Base-by-base conservation (phyloP, 1,140 invertebrate species). In the Macrostomum lignano region DNA sequence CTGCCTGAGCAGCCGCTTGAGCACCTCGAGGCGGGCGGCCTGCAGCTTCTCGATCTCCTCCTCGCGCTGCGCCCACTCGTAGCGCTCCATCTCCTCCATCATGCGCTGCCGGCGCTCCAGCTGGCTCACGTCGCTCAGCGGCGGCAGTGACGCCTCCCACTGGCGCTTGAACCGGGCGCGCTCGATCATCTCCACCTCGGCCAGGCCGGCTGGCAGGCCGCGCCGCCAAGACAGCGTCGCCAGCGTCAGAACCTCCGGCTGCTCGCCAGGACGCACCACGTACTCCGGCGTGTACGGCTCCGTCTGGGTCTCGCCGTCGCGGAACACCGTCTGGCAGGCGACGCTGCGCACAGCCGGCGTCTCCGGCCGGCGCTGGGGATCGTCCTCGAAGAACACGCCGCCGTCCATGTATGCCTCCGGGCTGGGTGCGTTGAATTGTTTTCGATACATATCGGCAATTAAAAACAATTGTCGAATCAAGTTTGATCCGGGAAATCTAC, bases 251-350 rank as follows among this genome's bases (percentile, higher is more conserved):
- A 70, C 54, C 47, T 71, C 67, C 10, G 68, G 67, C 23, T 52
- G 61, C 44, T 19, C 60, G 10, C 54, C 54, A n/a, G 51, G 52
- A 21, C 47, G 58, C 0, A 65, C 45, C 13, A 60, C 60, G 42
- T 63, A 67, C 20, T 67, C 62, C 6, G 71, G 67, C 32, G 71
- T 65, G 65, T 73, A 76, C 0, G 73, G 72, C 19, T 62, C 51
- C 1, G 74, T 76, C 52, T 76, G 73, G 9, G 68, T 61, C 41
- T 72, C 71, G 3, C 66, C 67, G 40, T 78, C 74, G 38, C 73
- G 61, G 44, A 62, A 72, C 40, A 70, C 58, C 1, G 72, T 75
- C 53, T 75, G 71, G 0, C 63, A 66, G 19, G 48, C 54, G 24
- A 60, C 49, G n/a, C n/a, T n/a, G n/a, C n/a, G n/a, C n/a, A n/a